Conservation (phyloP, 1,140 invertebrate species). For the Scaptomyza montana region DNA sequence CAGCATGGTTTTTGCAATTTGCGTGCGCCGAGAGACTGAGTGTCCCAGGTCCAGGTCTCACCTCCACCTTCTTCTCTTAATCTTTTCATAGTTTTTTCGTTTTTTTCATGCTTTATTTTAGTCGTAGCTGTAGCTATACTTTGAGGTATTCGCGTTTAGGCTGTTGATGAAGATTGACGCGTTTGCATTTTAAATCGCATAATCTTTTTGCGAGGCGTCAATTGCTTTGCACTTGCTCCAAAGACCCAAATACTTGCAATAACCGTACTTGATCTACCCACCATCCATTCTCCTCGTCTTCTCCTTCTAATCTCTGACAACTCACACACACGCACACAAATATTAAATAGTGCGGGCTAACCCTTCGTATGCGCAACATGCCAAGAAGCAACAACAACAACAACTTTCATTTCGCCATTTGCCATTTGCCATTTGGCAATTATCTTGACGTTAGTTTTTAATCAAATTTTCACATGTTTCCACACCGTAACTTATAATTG, state of each 20-base stretch:
- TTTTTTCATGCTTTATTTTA: constrained; percentile 3
- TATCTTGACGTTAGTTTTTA: constrained; percentile 75
- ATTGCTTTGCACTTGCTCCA: constrained; percentile 83
- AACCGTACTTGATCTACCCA: constrained; percentile 38
- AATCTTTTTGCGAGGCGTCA: constrained; percentile 67
- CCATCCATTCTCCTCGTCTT: background rate
- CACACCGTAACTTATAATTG: constrained; percentile 40
- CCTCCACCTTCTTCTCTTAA: too few relatives aligned
- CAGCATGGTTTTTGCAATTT: too few relatives aligned
- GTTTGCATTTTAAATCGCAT: constrained; percentile 60
- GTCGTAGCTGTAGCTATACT: background rate
- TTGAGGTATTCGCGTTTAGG: constrained; percentile 9
- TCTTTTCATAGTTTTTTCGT: background rate
- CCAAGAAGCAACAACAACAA: background rate
- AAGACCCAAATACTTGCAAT: constrained; percentile 66
- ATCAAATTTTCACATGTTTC: constrained; percentile 72
- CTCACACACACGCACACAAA: background rate
- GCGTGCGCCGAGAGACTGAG: too few relatives aligned
- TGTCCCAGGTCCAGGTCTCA: constrained; percentile 7
- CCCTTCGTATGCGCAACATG: constrained; percentile 42
- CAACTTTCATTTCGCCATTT: constrained; percentile 24
- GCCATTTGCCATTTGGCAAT: constrained; percentile 52
- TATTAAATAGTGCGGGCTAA: background rate
- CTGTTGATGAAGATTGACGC: constrained; percentile 58
- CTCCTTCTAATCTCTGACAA: too few relatives aligned